A percentile compares a stretch with the other conserved stretches of the same genome.
These are phyloP conservation scores for Tethya wilhelma DNA, from an alignment of 37 sponge, comb jelly and placozoan genomes.

Conservation along the genomic window DNA sequence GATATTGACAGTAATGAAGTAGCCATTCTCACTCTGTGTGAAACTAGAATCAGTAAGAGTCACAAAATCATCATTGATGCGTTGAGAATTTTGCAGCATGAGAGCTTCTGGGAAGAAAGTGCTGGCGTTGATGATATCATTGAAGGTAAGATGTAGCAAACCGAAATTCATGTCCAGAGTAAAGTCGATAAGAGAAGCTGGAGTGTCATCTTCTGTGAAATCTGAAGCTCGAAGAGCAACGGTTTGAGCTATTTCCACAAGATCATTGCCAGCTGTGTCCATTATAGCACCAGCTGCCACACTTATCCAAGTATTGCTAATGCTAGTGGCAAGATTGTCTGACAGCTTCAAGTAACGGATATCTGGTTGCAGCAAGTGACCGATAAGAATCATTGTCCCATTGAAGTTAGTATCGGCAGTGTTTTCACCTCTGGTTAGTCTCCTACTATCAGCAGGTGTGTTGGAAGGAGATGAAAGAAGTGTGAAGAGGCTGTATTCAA, in stretches of 20 bases:
- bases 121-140: slow-evolving; percentile 83
- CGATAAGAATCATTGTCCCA: slow-evolving; percentile 69
- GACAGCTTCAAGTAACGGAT: slow-evolving; percentile 84
- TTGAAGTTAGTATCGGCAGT: slow-evolving; percentile 52
- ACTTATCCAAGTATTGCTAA: slow-evolving; percentile 57
- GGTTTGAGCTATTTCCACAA: slow-evolving; percentile 28
- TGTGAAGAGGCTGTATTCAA: slow-evolving; percentile 46
- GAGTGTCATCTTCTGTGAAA: slow-evolving; percentile 64
- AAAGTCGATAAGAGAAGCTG: slow-evolving; percentile 67
- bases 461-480: slow-evolving; percentile 45
- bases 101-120: slow-evolving; percentile 75
- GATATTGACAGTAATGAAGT: slow-evolving; percentile 76
- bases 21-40: slow-evolving; percentile 79
- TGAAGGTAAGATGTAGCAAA: slow-evolving; percentile 83
- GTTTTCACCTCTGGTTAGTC: slow-evolving; percentile 64
- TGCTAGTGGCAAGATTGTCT: slow-evolving; percentile 56
- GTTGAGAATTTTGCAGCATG: slow-evolving; percentile 55
- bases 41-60: slow-evolving; percentile 52
- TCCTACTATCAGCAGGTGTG: slow-evolving; percentile 43
- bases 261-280: slow-evolving; percentile 83
- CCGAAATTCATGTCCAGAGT: slow-evolving; percentile 82
- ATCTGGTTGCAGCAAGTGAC: slow-evolving; percentile 70
- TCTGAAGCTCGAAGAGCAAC: slow-evolving; percentile 35
- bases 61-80: slow-evolving; percentile 36
- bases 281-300: slow-evolving; percentile 36